Percentiles rank a stretch among this genome's conserved stretches.
Evolutionary conservation across 2,888 invertebrate species (phyloP).

Genomic region (Hoplodrina blanda): DNA sequence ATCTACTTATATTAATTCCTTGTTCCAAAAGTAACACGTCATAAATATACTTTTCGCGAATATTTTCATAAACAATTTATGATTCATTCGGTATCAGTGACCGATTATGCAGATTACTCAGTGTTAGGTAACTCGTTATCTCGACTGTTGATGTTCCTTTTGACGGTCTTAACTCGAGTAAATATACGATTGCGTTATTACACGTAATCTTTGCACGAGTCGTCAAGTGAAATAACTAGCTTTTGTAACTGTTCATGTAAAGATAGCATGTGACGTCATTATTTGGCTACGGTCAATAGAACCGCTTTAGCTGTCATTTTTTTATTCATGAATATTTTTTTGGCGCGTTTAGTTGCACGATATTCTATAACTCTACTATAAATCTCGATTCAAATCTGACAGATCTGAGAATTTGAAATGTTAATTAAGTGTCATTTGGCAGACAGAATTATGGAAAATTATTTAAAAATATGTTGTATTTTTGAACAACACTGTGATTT

Average conservation of each 20-base stretch:
- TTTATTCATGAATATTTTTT: constrained; percentile 9
- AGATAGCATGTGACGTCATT: constrained; percentile 43
- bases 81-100: constrained; percentile 64
- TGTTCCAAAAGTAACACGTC: constrained; percentile 8
- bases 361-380: no score
- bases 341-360: no score
- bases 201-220: constrained; percentile 62
- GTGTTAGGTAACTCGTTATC: constrained; percentile 66
- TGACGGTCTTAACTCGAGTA: constrained; percentile 52
- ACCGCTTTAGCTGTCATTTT: constrained; percentile 12
- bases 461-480: no score
- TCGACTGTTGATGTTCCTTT: constrained; percentile 54
- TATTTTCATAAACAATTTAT: constrained; percentile 45
- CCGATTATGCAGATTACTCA: constrained; percentile 68
- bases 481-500: no score
- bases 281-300: constrained; percentile 27
- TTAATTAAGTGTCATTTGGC: no score
- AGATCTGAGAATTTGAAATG: no score
- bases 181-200: constrained; percentile 60
- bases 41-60: constrained; percentile 24
- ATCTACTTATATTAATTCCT: constrained; percentile 2
- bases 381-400: no score
- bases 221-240: constrained; percentile 44
- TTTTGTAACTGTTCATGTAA: constrained; percentile 53
- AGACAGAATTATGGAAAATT: no score